Base-by-base conservation (phyloP, 2,888 invertebrate genomes). In the Hyalella azteca region DNA sequence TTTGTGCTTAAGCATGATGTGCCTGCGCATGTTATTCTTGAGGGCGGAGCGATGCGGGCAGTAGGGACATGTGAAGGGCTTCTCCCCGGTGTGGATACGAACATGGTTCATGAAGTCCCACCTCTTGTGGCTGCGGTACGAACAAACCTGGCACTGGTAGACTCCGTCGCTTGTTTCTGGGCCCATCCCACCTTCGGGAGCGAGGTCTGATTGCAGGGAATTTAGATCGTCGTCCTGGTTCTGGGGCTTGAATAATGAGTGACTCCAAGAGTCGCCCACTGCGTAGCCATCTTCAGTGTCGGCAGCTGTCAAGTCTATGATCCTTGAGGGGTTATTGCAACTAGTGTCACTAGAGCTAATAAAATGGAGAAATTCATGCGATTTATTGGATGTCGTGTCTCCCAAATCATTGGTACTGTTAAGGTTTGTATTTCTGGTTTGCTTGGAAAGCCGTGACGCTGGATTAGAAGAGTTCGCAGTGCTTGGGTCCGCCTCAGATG, bases 51-150 rank as follows among this genome's bases (percentile, higher is more conserved):
- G 66, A 19, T 66, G 66, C 7, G 66, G 66, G 4, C 66, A 66
- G 4, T 66, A 29, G 7, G 66, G 66, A 19, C 66, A 66, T 7
- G 13, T 36, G 39, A 66, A 66, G 13, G 66, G 66, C 13, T 66
- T 66, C n/a, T 66, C 66, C 9, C 66, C 66, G 15, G 66, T 66
- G 39, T 66, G 66, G 36, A 66, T 66, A 4, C 66, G 66, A 13
- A 66, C 36, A 4, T 66, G 66, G 19, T 66, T 66, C 3, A 36
- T 36, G 5, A 66, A 66, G 29, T 66, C 66, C 66, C 66, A 66
- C 39, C 36, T 22, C 36, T 66, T 66, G 36, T 36, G 36, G n/a
- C 66, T 66, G 29, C 66, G 22, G 29, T 66, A 66, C 36, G 66
- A 36, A 66, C 66, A 66, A 32, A 66, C 66, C 3, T 36, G 66